These are phyloP conservation scores for Megaceryle maxima DNA, from an alignment of 2,113 vertebrate genomes.

Conservation along the genomic window DNA sequence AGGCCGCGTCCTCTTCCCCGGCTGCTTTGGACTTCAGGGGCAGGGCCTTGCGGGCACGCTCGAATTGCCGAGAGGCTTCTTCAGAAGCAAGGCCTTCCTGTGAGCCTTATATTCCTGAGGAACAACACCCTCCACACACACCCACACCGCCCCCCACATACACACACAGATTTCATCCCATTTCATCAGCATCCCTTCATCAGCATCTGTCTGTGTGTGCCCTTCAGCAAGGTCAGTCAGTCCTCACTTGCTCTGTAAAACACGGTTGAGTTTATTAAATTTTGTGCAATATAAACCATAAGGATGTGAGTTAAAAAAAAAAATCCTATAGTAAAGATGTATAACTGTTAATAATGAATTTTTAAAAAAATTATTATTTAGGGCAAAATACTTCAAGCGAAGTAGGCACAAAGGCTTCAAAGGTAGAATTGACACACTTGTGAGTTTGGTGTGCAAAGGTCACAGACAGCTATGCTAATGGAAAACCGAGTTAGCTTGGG, in stretches of 20 bases:
- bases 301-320: fast-evolving
- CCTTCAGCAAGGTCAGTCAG: neutral
- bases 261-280: fast-evolving
- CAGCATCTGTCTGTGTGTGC: fast-evolving
- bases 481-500: neutral
- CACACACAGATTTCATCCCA: neutral
- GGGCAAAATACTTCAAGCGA: neutral
- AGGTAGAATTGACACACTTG: neutral
- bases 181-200: neutral
- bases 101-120: neutral
- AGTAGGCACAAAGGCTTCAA: neutral
- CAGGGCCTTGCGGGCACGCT: fast-evolving
- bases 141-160: no score
- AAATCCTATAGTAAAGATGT: neutral
- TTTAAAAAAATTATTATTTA: fast-evolving
- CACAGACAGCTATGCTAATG: neutral
- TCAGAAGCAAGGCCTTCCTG: fast-evolving
- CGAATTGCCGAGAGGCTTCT: neutral
- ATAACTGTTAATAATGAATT: neutral
- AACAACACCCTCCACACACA: no score
- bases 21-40: no score
- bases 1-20: fast-evolving
- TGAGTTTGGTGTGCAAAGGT: neutral
- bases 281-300: fast-evolving
- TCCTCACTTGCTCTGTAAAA: fast-evolving